A percentile compares a stretch with the other conserved stretches of the same genome.
Evolutionary conservation across 2,888 invertebrate genomes (phyloP).

Genomic region (Acanthosepion esculentum): DNA sequence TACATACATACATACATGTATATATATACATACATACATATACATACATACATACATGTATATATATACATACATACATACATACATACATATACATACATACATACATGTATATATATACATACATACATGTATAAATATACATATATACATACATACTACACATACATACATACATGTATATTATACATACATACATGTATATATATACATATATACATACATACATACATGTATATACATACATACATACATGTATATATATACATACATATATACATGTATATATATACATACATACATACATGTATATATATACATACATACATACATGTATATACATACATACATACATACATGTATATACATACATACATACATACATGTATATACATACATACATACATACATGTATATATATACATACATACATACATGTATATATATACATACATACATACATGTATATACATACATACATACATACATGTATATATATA

Average conservation of each 20-base stretch:
- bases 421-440: no score
- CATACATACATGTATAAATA: not conserved
- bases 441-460: no score
- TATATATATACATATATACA: not conserved
- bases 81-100: not conserved
- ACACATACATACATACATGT: not conserved
- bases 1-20: no score
- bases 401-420: no score
- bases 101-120: not conserved
- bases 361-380: not conserved
- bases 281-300: no score
- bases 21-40: no score
- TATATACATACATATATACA: not conserved
- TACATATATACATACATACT: not conserved
- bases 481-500: no score
- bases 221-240: not conserved
- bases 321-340: slow-evolving; percentile 33
- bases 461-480: no score
- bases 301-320: not conserved
- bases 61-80: no score
- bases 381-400: no score
- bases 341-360: not conserved
- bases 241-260: not conserved
- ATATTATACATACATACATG: not conserved
- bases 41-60: no score